Conservation (phyloP, 35 echinoderm and acorn worm species). For the Heliocidaris erythrogramma region DNA sequence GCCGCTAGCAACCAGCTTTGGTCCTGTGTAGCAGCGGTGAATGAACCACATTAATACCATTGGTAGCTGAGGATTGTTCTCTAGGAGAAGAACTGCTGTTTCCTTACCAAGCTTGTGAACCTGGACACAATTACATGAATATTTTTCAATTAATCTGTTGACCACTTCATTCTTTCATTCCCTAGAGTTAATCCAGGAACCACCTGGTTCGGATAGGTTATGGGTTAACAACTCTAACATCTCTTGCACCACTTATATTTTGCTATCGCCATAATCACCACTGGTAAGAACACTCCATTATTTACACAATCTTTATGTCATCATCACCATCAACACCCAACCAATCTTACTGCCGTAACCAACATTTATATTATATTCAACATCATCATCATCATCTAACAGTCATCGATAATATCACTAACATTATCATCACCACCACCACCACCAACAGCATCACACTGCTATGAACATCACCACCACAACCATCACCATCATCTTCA, state of each 20-base stretch:
- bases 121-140: not conserved
- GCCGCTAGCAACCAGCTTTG: slow-evolving; percentile 79
- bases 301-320: not conserved
- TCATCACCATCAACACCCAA: not conserved
- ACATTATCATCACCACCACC: not conserved
- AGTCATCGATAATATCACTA: not conserved
- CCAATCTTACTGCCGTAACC: not conserved
- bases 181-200: too few species aligned
- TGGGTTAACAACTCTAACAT: too few species aligned
- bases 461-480: not conserved
- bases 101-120: slow-evolving; percentile 66
- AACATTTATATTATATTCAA: not conserved
- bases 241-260: too few species aligned
- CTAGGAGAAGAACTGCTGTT: slow-evolving; percentile 79
- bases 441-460: not conserved
- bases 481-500: not conserved
- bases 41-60: slow-evolving; percentile 80
- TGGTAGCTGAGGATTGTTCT: slow-evolving; percentile 88
- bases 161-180: too few species aligned
- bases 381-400: not conserved
- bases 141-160: too few species aligned
- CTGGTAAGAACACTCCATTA: too few species aligned
- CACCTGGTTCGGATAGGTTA: too few species aligned
- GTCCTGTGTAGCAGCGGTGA: slow-evolving; percentile 88
- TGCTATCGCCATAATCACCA: too few species aligned